Base-by-base conservation (phyloP, 2,113 vertebrate genomes). In the Cettia cetti region DNA sequence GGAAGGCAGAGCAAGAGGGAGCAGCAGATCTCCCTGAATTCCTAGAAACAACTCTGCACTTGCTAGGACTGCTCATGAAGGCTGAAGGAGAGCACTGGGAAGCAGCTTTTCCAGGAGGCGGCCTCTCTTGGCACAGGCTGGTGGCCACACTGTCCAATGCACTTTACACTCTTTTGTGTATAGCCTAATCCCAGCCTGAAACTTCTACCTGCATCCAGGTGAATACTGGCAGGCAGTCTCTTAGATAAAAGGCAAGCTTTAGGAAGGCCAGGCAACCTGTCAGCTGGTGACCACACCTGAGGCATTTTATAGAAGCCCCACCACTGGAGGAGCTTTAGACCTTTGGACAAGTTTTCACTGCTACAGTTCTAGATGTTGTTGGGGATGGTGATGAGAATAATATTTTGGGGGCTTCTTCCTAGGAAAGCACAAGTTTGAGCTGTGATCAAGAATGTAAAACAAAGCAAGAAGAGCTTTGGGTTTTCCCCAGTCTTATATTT, bases 371-470 rank as follows among this genome's bases (percentile, higher is more conserved):
- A 39, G 39, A 74, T 47, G 27, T 19, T 52, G 7, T 4, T 0
- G 0, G 35, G 11, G 10, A 28, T 0, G 0, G 10, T 30, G 35
- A 40, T 4, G 9, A 20, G 30, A 57, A 33, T 61, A 22, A 8
- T n/a, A 74, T 8, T 77, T 7, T 54, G 47, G 30, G 27, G 7
- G 5, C 19, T 80, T 90, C 44, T 70, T 95, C 54, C 59, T 66
- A 76, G 71, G 28, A 90, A 91, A 30, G 12, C 15, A 54, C 22
- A 28, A 18, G 2, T 50, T 69, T 54, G 47, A 30, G 30, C 23
- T 84, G 49, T 50, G 57, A 17, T 66, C 18, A 65, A 75, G 30
- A 75, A 47, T 6, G 8, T 14, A 86, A 86, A 77, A 64, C 9
- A 52, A 44, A 44, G 31, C 28, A 68, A 70, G 50, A 80, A 76